Evolutionary conservation across 2,888 invertebrate genomes (phyloP).

Genomic region (Trachelus stipa): DNA sequence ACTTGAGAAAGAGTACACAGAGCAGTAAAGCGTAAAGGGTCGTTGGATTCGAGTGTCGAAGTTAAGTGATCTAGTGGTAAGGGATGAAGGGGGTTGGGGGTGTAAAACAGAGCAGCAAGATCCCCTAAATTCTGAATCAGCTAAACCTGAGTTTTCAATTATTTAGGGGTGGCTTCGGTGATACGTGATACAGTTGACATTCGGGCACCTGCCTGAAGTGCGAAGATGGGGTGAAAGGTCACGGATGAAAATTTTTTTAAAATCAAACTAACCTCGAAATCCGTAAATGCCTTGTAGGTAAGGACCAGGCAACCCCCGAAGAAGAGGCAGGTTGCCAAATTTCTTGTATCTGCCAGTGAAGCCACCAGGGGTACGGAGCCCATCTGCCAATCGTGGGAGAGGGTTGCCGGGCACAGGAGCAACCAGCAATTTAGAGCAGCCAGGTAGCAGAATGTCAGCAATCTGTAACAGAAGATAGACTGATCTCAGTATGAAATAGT

Average conservation of each 20-base stretch:
- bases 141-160: no score
- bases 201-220: not conserved
- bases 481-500: no score
- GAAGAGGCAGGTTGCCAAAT: constrained; percentile 78
- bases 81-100: no score
- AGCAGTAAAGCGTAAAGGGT: constrained; percentile 27
- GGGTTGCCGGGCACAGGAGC: constrained; percentile 80
- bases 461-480: constrained; percentile 69
- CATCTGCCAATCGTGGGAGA: constrained; percentile 93
- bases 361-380: constrained; percentile 85
- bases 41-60: constrained; percentile 27
- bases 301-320: constrained; percentile 73
- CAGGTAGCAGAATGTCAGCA: constrained; percentile 85
- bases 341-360: constrained; percentile 77
- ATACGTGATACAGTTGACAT: not conserved
- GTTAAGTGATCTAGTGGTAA: not conserved
- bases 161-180: not conserved
- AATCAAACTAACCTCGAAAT: constrained; percentile 74
- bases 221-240: not conserved
- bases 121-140: not conserved
- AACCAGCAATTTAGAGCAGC: constrained; percentile 88
- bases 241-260: not conserved
- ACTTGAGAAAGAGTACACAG: not conserved
- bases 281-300: constrained; percentile 73
- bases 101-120: not conserved